Base-by-base conservation (phyloP, 2,797 vertebrate genomes). In the Varecia variegata region DNA sequence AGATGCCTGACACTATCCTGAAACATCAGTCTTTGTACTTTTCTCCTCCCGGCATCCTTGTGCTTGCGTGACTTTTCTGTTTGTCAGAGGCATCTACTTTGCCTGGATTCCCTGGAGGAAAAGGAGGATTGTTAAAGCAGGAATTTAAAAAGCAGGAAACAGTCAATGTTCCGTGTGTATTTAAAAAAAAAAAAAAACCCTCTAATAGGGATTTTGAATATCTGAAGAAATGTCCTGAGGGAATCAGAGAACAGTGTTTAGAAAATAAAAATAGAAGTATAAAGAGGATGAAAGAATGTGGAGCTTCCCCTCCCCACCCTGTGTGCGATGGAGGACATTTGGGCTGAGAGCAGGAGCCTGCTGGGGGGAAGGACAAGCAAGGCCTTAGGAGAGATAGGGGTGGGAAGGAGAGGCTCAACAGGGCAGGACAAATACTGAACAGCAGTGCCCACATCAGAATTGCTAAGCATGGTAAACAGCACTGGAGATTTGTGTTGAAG, bases 181-280 rank as follows among this genome's bases (percentile, higher is more conserved):
- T 86, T 40, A 25, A 43, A 27, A 87, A 47, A 65, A 15, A 18
- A n/a, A 68, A 56, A 4, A 79, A 54, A 56, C 40, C 5, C 58
- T 95, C 93, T 82, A 96, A 93, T 81, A 27, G 85, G 50, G n/a
- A 95, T 92, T 96, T 92, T 88, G 71, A 97, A 87, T 95, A 96
- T 88, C 58, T 79, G 73, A 95, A 95, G 54, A 80, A 60, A 97
- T 84, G 27, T 87, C 88, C 87, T 23, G 27, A 81, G 74, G 90
- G 90, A 93, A 94, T 90, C 32, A 71, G 62, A 95, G 62, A 90
- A 91, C 58, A 84, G 65, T 76, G 60, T 83, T 91, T 93, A 89
- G 58, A 74, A 32, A 54, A 73, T 70, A 95, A 80, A 93, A 87
- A 81, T 56, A 83, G 71, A 95, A 94, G 7, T 45, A 86, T 43